A percentile compares a stretch with the other conserved stretches of the same genome.
Conservation (phyloP, 2,888 invertebrate genomes). For the Caenorhabditis becei region DNA sequence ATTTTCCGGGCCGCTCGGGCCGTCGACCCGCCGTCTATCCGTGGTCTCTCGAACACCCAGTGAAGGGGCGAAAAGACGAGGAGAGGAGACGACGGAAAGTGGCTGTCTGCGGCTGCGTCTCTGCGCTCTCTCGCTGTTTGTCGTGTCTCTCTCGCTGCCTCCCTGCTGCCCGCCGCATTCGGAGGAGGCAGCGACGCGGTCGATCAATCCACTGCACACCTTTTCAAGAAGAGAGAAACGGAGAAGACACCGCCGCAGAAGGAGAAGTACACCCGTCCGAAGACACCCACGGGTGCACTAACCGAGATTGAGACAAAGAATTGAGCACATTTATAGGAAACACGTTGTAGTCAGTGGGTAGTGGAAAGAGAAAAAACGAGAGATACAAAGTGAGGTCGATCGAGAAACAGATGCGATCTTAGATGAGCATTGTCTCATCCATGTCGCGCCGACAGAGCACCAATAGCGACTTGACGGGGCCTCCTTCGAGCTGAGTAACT, state of each 20-base stretch:
- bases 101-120: conserved; percentile 37
- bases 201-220: conserved; percentile 61
- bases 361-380: neutral
- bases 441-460: conserved; percentile 70
- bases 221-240: conserved; percentile 44
- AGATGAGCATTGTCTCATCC: conserved; percentile 71
- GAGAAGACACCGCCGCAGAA: neutral
- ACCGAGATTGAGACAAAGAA: neutral
- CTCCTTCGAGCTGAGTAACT: conserved; percentile 63
- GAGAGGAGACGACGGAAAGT: conserved; percentile 38
- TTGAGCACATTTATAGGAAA: conserved; percentile 15
- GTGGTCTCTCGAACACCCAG: conserved; percentile 44
- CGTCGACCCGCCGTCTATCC: conserved; percentile 8
- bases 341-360: too few species aligned
- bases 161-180: conserved; percentile 39
- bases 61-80: conserved; percentile 21
- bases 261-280: neutral
- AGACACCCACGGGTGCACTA: neutral
- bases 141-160: conserved; percentile 4
- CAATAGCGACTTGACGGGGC: conserved; percentile 64
- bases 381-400: conserved; percentile 18
- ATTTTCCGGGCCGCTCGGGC: conserved; percentile 39
- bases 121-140: conserved; percentile 4
- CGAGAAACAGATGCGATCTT: conserved; percentile 45
- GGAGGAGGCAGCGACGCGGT: conserved; percentile 59